A percentile compares a stretch with the other conserved stretches of the same genome.
Conservation (phyloP, 2,888 invertebrate species). For the Heliconius cydno region DNA sequence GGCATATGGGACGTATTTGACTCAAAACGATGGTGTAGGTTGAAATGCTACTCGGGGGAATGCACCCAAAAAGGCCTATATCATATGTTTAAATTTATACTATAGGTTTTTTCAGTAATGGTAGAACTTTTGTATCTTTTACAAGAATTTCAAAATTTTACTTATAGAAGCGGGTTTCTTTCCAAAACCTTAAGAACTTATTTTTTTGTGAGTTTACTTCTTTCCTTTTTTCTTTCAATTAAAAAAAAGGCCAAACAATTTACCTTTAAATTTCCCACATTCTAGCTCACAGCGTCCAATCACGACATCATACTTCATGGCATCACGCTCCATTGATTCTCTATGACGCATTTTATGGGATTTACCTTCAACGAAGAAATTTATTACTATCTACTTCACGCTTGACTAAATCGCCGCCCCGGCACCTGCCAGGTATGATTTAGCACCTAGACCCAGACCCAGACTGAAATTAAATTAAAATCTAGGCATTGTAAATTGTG, state of each 20-base stretch:
- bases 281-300: slow-evolving; percentile 37
- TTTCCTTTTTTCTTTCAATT: neutral
- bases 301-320: slow-evolving; percentile 43
- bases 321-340: slow-evolving; percentile 60
- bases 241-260: neutral
- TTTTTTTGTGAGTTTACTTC: too few relatives aligned
- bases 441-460: slow-evolving; percentile 61
- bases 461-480: slow-evolving; percentile 59
- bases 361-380: slow-evolving; percentile 56
- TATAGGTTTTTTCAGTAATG: neutral
- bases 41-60: neutral
- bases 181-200: too few relatives aligned
- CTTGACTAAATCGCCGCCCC: slow-evolving; percentile 57
- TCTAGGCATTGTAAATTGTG: slow-evolving; percentile 37
- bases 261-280: slow-evolving; percentile 9
- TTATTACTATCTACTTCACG: slow-evolving; percentile 73
- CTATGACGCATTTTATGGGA: slow-evolving; percentile 58
- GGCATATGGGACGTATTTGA: neutral
- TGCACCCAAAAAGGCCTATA: neutral
- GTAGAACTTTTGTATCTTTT: too few relatives aligned
- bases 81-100: too few relatives aligned
- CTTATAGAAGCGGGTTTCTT: too few relatives aligned
- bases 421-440: slow-evolving; percentile 72
- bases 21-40: neutral
- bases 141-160: too few relatives aligned